A percentile compares a stretch with the other conserved stretches of the same genome.
These are phyloP conservation scores for Drosophila saltans DNA, from an alignment of 1,140 invertebrate species.

Conservation along the genomic window DNA sequence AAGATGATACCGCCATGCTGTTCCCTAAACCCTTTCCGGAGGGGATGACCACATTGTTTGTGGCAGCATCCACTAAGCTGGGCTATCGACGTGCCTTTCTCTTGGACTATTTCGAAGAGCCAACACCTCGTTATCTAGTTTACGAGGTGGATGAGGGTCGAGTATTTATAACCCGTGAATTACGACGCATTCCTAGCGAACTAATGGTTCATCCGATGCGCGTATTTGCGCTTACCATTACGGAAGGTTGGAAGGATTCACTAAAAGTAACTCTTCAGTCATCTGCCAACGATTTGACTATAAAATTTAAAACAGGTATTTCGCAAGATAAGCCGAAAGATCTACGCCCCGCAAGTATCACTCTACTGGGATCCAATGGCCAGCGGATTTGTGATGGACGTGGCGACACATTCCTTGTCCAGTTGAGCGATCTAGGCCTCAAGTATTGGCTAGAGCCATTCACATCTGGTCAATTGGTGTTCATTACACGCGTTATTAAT, in stretches of 20 bases:
- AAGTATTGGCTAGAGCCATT: slow-evolving; percentile 53
- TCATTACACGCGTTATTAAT: slow-evolving; percentile 37
- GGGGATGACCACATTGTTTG: slow-evolving; percentile 7
- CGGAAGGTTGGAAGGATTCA: neutral
- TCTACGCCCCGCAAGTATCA: slow-evolving; percentile 6
- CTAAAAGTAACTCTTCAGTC: neutral
- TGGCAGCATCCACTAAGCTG: slow-evolving; percentile 42
- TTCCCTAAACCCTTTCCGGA: slow-evolving; percentile 25
- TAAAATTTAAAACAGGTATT: slow-evolving; percentile 34
- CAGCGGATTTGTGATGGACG: slow-evolving; percentile 32
- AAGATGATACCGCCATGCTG: neutral
- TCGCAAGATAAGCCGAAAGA: neutral
- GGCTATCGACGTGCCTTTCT: slow-evolving; percentile 58
- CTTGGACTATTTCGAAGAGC: slow-evolving; percentile 38
- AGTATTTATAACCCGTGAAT: slow-evolving; percentile 37
- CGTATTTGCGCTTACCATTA: slow-evolving; percentile 40
- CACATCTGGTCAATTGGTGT: slow-evolving; percentile 21
- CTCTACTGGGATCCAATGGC: slow-evolving; percentile 19
- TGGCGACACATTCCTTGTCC: slow-evolving; percentile 32
- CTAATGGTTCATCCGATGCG: slow-evolving; percentile 33
- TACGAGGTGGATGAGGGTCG: slow-evolving; percentile 66
- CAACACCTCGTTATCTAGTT: slow-evolving; percentile 39
- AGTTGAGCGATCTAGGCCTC: slow-evolving; percentile 26
- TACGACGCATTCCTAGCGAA: slow-evolving; percentile 49
- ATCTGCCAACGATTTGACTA: slow-evolving; percentile 3